Percentiles rank a stretch among this genome's conserved stretches.
These are phyloP conservation scores for Peromyscus maniculatus DNA, from an alignment of 2,113 vertebrate genomes.

Conservation along the genomic window DNA sequence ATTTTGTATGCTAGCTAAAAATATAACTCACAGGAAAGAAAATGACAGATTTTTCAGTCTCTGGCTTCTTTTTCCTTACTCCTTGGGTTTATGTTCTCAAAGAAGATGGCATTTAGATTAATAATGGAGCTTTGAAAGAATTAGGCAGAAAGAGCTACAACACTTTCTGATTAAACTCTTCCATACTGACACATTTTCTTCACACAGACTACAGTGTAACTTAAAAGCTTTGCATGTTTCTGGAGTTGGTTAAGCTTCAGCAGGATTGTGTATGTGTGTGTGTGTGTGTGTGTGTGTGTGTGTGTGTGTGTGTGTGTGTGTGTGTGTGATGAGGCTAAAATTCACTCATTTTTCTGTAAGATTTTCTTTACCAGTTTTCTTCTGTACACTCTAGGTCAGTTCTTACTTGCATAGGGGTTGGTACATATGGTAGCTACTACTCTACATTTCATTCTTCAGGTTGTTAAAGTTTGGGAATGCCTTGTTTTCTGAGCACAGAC, in stretches of 20 bases:
- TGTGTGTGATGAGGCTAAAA: not conserved
- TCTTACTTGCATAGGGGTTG: not conserved
- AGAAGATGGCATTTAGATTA: not conserved
- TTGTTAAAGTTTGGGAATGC: not conserved
- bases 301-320: conserved; percentile 3
- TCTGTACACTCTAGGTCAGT: not conserved
- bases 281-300: not conserved
- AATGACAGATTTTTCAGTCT: not conserved
- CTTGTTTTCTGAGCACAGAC: not conserved
- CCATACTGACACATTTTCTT: not conserved
- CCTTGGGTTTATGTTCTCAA: not conserved
- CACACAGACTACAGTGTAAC: not conserved
- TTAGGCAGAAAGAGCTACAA: not conserved
- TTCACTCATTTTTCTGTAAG: not conserved
- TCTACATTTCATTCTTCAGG: not conserved
- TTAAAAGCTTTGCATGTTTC: not conserved
- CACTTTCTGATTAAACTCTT: not conserved
- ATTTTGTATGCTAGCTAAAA: not conserved
- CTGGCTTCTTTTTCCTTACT: not conserved
- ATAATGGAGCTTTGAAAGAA: not conserved
- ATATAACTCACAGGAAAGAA: not conserved
- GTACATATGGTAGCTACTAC: not conserved
- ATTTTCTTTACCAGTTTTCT: not conserved
- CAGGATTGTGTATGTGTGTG: conserved; percentile 1
- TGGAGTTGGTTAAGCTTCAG: not conserved